Evolutionary conservation across 2,797 vertebrate genomes (phyloP), one percentile per base, ranked within the genome.

Genomic region (Peromyscus attwateri): DNA sequence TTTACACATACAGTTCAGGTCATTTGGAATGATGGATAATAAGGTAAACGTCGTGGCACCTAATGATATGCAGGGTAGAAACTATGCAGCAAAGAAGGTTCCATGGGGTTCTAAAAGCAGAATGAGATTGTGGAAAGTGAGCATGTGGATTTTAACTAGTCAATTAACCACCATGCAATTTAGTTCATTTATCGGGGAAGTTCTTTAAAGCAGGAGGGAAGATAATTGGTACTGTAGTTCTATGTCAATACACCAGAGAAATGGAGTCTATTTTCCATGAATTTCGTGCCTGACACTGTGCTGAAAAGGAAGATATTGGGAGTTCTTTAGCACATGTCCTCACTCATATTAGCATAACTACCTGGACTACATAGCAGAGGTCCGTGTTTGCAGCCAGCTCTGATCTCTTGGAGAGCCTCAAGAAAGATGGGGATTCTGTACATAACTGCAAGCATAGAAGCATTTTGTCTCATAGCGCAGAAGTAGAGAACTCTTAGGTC

Each of bases 1-100:
- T 68, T 75, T 82, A 43, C 43, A 64, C n/a, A 60, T 23, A 52
- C 80, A 49, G 62, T 93, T 62, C 66, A 94, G 57, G 71, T 95
- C 95, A 84, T 76, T 93, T 37, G n/a, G 19, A 94, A 95, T 68
- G 87, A 95, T 85, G 29, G 83, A 92, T 93, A 95, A 77, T 87
- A 89, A 95, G 70, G 83, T 55, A 52, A 81, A 71, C 40, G 92
- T 94, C 60, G 49, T 70, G 95, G 80, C 87, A 91, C 87, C 62
- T 92, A 77, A 88, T 92, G 76, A 95, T 46, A 84, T 68, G 60
- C 21, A 64, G 71, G 89, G 87, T 79, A 90, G 75, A 23, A 81
- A 60, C 83, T 77, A 81, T 75, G 37, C 66, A 85, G 83, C 46
- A 34, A 43, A 83, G 73, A 80, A 77, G 43, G 92, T 70, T 91